phyloP scores from a whole-genome alignment of 2,888 invertebrate species.

The Pocota personata region DNA sequence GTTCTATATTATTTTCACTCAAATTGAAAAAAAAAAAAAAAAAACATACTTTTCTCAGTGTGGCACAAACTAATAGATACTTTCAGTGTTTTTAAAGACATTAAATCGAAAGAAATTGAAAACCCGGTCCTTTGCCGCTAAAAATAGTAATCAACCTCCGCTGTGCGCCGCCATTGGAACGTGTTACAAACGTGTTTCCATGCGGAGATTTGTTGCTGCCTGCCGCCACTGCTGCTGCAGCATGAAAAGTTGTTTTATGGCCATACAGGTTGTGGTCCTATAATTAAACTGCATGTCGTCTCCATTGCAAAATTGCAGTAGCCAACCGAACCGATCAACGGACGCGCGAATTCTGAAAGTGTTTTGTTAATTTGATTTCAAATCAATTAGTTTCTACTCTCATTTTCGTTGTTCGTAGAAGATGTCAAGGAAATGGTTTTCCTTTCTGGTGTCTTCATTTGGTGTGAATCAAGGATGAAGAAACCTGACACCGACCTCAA shows the following conservation, averaged over 20 bases:
- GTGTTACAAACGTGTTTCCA: conserved; percentile 46
- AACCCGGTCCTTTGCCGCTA: conserved; percentile 52
- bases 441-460: neutral
- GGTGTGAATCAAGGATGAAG: neutral
- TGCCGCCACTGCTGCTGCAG: neutral
- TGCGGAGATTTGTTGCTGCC: conserved; percentile 9
- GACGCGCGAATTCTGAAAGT: conserved; percentile 45
- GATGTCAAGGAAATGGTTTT: conserved; percentile 5
- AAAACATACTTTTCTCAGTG: too few relatives aligned
- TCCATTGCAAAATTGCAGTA: conserved; percentile 39
- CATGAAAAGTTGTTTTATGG: conserved; percentile 33
- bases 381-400: conserved; percentile 51
- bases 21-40: conserved; percentile 3
- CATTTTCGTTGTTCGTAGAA: neutral
- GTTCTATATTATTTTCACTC: neutral
- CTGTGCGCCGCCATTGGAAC: conserved; percentile 11
- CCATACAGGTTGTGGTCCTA: conserved; percentile 60
- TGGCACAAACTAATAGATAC: conserved; percentile 12
- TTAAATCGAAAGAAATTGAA: conserved; percentile 55
- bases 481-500: conserved; percentile 7
- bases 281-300: conserved; percentile 61
- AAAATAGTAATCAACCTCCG: conserved; percentile 55
- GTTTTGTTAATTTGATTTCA: conserved; percentile 65
- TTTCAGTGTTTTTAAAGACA: neutral
- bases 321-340: conserved; percentile 14